Base-by-base conservation (phyloP, 2,113 vertebrate species). In the Zapus hudsonius region DNA sequence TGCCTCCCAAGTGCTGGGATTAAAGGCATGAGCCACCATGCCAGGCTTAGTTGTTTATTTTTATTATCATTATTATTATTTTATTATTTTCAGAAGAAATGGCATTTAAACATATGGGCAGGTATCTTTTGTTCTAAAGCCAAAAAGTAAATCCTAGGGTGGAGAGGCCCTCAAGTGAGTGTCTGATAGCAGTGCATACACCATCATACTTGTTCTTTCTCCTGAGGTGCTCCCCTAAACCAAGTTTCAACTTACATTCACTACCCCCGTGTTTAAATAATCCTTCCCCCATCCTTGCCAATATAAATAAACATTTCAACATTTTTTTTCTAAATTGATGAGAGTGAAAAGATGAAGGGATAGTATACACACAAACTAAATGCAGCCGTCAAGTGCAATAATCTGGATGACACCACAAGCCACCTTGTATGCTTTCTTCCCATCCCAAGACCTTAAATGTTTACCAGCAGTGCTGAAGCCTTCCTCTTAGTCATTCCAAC, bases 401-500 rank as follows among this genome's bases (percentile, higher is more conserved):
- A 84, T 87, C 73, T 89, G 52, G 27, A 33, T 89, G 74, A 80
- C 25, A 90, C 61, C 83, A 22, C 44, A 31, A 90, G 73, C 25
- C 27, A 93, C 44, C 64, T 36, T 64, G 13, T 70, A 27, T 76
- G 73, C 80, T 7, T 7, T 57, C 16, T 20, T 36, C 55, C 47
- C 84, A 55, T 5, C 55, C 61, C 47, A 93, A 85, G 36, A 79
- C 84, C 52, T 84, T 67, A 75, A 75, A 64, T 75, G 4, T 87
- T 88, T 88, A 40, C 23, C 31, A 89, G 16, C 20, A 57, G 31
- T 40, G 33, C 61, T 57, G 76, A 84, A 63, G 42, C 11, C 86
- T 63, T 86, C 7, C 19, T 36, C 27, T 15, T 83, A 29, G 33
- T 87, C 19, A 69, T 78, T 82, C 27, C 3, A 72, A 6, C 3